Percentiles rank a stretch among this genome's conserved stretches.
Evolutionary conservation across 2,797 vertebrate species (phyloP).

Genomic region (Rhinogobio ventralis): DNA sequence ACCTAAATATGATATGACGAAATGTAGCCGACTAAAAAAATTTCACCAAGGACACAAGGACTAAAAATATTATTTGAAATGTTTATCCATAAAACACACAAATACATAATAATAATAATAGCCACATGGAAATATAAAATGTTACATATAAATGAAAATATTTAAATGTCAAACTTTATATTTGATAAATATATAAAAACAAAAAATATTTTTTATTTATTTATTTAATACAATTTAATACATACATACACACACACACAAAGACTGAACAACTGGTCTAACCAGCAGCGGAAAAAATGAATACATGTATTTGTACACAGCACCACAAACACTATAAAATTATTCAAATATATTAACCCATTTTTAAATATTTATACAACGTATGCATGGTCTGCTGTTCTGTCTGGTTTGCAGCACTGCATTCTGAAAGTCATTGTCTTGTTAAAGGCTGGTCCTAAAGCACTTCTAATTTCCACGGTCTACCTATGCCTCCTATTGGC

Average conservation of each 20-base stretch:
- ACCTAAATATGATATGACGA: background rate
- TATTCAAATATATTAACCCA: background rate
- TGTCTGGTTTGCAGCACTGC: constrained; percentile 28
- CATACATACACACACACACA: too few species aligned
- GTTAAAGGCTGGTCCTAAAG: constrained; percentile 55
- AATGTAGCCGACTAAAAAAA: background rate
- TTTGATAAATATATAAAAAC: too few species aligned
- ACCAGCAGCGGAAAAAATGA: background rate
- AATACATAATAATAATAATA: background rate
- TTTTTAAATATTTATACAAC: background rate
- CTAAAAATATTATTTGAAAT: background rate
- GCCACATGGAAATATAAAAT: background rate
- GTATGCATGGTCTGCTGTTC: constrained; percentile 28
- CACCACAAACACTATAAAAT: background rate
- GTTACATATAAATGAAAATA: background rate
- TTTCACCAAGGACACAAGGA: background rate
- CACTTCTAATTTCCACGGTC: constrained; percentile 77
- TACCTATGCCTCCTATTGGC: constrained; percentile 90
- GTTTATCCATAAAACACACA: background rate
- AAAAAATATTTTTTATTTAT: too few species aligned
- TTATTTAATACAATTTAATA: too few species aligned
- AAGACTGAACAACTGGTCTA: background rate
- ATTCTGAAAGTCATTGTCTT: constrained; percentile 59
- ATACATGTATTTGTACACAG: background rate
- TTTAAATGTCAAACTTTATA: background rate